phyloP scores from a whole-genome alignment of 2,797 vertebrate genomes.

The Oreochromis mossambicus region DNA sequence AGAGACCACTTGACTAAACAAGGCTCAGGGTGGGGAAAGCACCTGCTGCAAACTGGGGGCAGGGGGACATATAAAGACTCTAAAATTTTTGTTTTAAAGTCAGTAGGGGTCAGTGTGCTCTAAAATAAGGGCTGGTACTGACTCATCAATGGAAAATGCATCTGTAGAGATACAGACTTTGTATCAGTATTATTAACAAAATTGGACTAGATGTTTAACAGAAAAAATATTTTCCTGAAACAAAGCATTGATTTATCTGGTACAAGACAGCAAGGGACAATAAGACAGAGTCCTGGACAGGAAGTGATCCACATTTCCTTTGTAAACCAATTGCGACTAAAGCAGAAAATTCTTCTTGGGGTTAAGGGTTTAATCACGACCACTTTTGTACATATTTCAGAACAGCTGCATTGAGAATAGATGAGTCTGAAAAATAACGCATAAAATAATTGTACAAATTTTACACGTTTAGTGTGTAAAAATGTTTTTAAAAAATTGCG shows the following conservation, averaged over 20 bases:
- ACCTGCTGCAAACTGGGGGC: fast-evolving
- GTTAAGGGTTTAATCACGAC: not conserved
- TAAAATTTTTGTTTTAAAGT: not conserved
- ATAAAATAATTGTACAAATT: not conserved
- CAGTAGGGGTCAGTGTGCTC: not conserved
- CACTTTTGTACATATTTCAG: not conserved
- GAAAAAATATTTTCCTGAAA: not conserved
- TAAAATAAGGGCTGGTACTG: not conserved
- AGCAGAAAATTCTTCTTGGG: not conserved
- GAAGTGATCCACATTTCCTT: not conserved
- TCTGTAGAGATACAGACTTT: not conserved
- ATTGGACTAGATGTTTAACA: not conserved
- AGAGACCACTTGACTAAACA: not conserved
- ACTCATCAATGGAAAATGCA: not conserved
- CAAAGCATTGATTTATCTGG: not conserved
- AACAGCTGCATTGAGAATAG: not conserved
- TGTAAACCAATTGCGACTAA: not conserved
- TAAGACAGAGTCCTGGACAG: not conserved
- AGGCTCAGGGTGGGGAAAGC: not conserved
- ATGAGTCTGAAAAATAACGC: not conserved
- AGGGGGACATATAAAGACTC: not conserved
- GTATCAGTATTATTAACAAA: not conserved
- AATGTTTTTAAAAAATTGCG: not conserved
- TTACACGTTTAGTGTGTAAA: not conserved
- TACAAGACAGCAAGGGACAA: not conserved